phyloP scores from a whole-genome alignment of 2,888 invertebrate species.

The Lasioglossum lativentre region DNA sequence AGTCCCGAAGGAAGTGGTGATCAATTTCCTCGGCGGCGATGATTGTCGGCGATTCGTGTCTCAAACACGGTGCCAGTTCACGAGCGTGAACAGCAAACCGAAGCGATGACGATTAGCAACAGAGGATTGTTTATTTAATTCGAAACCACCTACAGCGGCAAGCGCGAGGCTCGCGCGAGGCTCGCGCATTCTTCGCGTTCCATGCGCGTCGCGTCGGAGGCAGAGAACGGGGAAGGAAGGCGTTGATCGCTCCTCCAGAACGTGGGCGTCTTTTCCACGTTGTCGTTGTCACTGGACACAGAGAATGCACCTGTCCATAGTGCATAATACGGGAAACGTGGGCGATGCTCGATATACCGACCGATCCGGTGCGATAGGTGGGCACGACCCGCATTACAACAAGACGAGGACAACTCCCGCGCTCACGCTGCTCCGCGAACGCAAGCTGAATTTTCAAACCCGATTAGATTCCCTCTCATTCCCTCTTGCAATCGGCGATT shows the following conservation, averaged over 20 bases:
- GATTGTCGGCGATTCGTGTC: slow-evolving; percentile 11
- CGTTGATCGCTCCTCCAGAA: slow-evolving; percentile 45
- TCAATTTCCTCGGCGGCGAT: slow-evolving; percentile 57
- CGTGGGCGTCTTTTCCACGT: slow-evolving; percentile 51
- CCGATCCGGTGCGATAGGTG: slow-evolving; percentile 57
- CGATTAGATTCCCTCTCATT: background rate
- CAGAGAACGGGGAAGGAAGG: slow-evolving; percentile 45
- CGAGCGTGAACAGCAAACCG: slow-evolving; percentile 11
- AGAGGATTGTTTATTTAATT: slow-evolving; percentile 45
- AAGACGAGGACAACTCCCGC: slow-evolving; percentile 61
- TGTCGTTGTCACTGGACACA: slow-evolving; percentile 25
- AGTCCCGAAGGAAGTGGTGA: slow-evolving; percentile 67
- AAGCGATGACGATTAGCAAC: slow-evolving; percentile 13
- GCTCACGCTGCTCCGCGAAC: slow-evolving; percentile 15
- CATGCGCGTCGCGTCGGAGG: slow-evolving; percentile 66
- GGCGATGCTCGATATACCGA: slow-evolving; percentile 58
- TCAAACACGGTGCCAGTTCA: background rate
- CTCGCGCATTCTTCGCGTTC: slow-evolving; percentile 63
- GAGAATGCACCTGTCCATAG: slow-evolving; percentile 58
- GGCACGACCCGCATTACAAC: slow-evolving; percentile 70
- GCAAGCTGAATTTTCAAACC: background rate
- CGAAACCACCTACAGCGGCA: slow-evolving; percentile 35
- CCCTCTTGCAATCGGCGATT: too few relatives aligned
- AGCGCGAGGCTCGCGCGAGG: slow-evolving; percentile 20
- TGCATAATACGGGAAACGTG: slow-evolving; percentile 27